Evolutionary conservation across 1,140 invertebrate species (phyloP), one percentile per base, ranked within the genome.

Genomic region (Samia ricini): DNA sequence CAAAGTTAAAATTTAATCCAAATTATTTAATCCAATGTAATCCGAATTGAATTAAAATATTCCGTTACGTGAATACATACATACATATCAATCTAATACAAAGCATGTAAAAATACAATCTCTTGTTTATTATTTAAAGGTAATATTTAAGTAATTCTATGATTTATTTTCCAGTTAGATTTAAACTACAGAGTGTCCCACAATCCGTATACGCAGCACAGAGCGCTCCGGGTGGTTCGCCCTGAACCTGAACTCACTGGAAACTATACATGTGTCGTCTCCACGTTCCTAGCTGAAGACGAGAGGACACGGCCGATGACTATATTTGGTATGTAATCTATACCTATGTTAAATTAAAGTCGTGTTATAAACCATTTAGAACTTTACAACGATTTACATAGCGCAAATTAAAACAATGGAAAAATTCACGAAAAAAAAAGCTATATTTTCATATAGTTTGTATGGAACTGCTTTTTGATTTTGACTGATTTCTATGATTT

Each of bases 261-360:
- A 0, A 93, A 94, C 66, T 96, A 95, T 79, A 94, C 92, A 0
- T 96, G 95, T 71, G 91, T 92, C 15, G 93, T 96, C 0, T 94
- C 93, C 4, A 95, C 95, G 0, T 93, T 94, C 65, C 81, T 91
- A n/a, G 92, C 92, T 5, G 94, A 95, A 69, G 94, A 94, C 63
- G 92, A 92, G 60, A 90, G 89, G 66, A 91, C 92, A 6, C 92
- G 92, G 51, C 92, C 88, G 1, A 95, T 96, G 94, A 93, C 94
- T 48, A 93, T 96, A 68, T 96, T 93, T 72, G 93, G 94, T 94
- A 81, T 93, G 93, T 91, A 12, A 54, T 19, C 4, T 12, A 48
- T 48, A n/a, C n/a, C n/a, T n/a, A n/a, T n/a, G n/a, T n/a, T n/a
- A n/a, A n/a, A n/a, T n/a, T n/a, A n/a, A n/a, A n/a, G n/a, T n/a